A percentile compares a stretch with the other conserved stretches of the same genome.
Evolutionary conservation across 1,140 invertebrate genomes (phyloP).

Genomic region (Calliphora vicina): DNA sequence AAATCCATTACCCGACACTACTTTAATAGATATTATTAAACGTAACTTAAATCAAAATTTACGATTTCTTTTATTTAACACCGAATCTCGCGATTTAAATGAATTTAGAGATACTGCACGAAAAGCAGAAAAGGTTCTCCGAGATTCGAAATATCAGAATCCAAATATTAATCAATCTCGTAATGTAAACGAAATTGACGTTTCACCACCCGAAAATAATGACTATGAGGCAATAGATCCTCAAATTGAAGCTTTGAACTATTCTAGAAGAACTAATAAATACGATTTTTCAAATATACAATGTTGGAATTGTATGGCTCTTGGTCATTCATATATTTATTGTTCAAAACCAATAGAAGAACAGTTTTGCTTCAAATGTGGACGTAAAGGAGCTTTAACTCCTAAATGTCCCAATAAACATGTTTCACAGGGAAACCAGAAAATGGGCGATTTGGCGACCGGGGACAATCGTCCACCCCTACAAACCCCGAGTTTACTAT

Average conservation of each 20-base stretch:
- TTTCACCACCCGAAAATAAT: background rate
- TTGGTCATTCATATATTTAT: constrained; percentile 14
- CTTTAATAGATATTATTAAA: background rate
- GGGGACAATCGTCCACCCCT: constrained; percentile 6
- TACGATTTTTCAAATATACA: background rate
- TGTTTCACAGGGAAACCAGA: background rate
- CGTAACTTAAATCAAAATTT: background rate
- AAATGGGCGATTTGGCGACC: background rate
- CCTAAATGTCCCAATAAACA: background rate
- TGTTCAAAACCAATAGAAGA: background rate
- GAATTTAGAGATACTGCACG: background rate
- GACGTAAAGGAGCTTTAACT: background rate
- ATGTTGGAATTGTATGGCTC: constrained; percentile 4
- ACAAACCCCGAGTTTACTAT: background rate
- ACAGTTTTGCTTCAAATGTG: constrained; percentile 6
- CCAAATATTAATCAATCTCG: background rate
- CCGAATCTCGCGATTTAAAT: background rate
- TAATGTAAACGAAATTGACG: background rate
- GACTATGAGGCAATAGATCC: background rate
- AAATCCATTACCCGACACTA: background rate
- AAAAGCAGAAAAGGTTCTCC: background rate
- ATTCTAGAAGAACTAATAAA: background rate
- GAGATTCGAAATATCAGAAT: background rate
- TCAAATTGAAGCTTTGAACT: background rate
- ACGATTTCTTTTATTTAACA: background rate